Evolutionary conservation across 2,888 invertebrate genomes (phyloP).

Genomic region (Brachynemurus nebulosus): DNA sequence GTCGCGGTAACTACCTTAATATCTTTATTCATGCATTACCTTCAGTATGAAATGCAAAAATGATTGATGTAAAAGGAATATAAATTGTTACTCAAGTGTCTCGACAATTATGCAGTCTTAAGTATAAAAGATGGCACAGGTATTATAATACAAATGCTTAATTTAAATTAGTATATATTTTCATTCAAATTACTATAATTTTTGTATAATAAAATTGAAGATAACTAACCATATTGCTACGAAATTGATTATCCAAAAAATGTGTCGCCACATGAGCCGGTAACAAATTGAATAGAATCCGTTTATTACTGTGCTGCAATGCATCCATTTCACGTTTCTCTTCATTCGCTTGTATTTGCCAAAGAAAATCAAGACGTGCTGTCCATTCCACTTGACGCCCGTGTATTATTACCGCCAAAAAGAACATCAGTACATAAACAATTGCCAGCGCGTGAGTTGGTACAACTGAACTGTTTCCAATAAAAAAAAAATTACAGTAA

Average conservation of each 20-base stretch:
- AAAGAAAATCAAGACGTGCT: slow-evolving; percentile 65
- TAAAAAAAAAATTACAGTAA: no score
- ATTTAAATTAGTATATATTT: no score
- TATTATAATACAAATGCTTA: no score
- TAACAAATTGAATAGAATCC: slow-evolving; percentile 77
- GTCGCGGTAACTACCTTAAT: no score
- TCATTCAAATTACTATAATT: not conserved
- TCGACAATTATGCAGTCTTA: no score
- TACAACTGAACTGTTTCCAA: slow-evolving; percentile 52
- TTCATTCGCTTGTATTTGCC: slow-evolving; percentile 77
- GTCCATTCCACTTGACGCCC: slow-evolving; percentile 85
- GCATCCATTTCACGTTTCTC: slow-evolving; percentile 89
- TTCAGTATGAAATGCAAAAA: no score
- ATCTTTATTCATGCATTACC: no score
- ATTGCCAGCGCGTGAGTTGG: slow-evolving; percentile 68
- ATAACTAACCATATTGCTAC: slow-evolving; percentile 63
- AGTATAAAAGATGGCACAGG: no score
- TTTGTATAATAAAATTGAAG: slow-evolving; percentile 1
- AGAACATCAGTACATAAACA: slow-evolving; percentile 68
- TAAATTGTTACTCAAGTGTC: no score
- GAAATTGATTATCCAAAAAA: slow-evolving; percentile 79
- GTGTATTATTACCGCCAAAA: slow-evolving; percentile 70
- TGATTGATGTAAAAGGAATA: no score
- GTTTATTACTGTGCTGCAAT: slow-evolving; percentile 76
- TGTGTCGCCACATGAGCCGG: slow-evolving; percentile 87